Evolutionary conservation across 1,140 invertebrate species (phyloP), one percentile per base, ranked within the genome.

Genomic region (Trinorchestia longiramus): DNA sequence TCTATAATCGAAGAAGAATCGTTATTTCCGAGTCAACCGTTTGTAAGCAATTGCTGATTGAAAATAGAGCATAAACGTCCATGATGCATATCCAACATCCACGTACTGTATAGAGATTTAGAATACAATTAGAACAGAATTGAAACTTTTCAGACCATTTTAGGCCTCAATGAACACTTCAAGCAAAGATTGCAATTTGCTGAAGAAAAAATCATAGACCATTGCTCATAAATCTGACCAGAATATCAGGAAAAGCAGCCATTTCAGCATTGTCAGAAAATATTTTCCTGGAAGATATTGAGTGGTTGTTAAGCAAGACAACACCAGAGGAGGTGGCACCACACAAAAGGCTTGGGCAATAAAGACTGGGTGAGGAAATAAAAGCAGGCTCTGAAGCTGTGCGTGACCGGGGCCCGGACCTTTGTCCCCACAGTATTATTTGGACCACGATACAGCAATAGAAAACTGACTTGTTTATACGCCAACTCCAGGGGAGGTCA

Each of bases 391-490:
- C 44, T 94, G 92, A 43, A 42, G 44, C 92, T 94, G 92, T 94
- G 92, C 92, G 92, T 94, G 92, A 94, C 92, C 92, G 92, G 44
- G 92, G 43, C 92, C 36, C 43, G 43, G 44, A 94, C 92, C 92
- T 94, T 94, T 94, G 92, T 94, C 92, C 92, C 92, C 92, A 94
- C 44, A 94, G 92, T 94, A 94, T 94, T 94, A 94, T 94, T 94
- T 94, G 92, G 92, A 47, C 92, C 92, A 94, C 92, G 92, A 94
- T 94, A 94, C 92, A 11, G 92, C 92, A 94, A 94, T 94, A 94
- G 92, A 94, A 94, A 94, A 94, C 92, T 94, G 92, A 94, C 92
- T 94, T 94, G 92, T 94, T 94, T 94, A 94, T 94, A 94, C 43
- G 92, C 41, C 92, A 47, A 90, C 88, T 90, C 88, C 88, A 90